These are phyloP conservation scores for Lasioglossum figueresi DNA, from an alignment of 2,888 invertebrate genomes.

Conservation along the genomic window DNA sequence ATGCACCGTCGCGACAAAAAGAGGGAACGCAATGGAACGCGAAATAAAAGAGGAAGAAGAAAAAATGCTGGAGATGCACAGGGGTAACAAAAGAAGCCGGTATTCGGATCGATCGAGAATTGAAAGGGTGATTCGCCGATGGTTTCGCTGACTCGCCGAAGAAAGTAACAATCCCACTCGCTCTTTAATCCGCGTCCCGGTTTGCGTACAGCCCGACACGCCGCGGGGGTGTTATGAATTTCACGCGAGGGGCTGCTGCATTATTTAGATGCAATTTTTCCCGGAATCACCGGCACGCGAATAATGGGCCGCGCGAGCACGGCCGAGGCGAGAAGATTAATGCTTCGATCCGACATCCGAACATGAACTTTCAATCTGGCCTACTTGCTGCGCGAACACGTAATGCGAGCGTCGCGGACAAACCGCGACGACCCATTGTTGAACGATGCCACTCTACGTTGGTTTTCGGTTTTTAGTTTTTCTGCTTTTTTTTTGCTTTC, in stretches of 20 bases:
- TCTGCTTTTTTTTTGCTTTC: background rate
- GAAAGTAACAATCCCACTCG: conserved; percentile 28
- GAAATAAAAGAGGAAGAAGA: background rate
- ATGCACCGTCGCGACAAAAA: background rate
- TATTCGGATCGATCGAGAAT: conserved; percentile 16
- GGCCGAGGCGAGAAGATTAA: conserved; percentile 53
- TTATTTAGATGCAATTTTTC: conserved; percentile 70
- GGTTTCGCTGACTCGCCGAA: background rate
- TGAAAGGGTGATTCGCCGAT: background rate
- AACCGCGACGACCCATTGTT: background rate
- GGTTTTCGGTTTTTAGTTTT: background rate
- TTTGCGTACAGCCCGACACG: conserved; percentile 17
- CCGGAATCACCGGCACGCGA: conserved; percentile 44
- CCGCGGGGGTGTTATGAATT: conserved; percentile 42
- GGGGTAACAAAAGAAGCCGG: background rate
- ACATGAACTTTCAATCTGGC: conserved; percentile 57
- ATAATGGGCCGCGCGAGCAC: conserved; percentile 7
- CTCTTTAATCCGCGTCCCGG: conserved; percentile 53
- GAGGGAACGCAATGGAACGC: conserved; percentile 28
- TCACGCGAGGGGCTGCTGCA: conserved; percentile 42
- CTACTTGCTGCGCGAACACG: background rate
- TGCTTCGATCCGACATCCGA: conserved; percentile 34
- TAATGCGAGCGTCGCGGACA: background rate
- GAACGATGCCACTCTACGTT: background rate
- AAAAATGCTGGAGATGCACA: no score